Percentiles rank a stretch among this genome's conserved stretches.
phyloP scores from a whole-genome alignment of 2,888 invertebrate genomes.

The Nomada goodeniana region DNA sequence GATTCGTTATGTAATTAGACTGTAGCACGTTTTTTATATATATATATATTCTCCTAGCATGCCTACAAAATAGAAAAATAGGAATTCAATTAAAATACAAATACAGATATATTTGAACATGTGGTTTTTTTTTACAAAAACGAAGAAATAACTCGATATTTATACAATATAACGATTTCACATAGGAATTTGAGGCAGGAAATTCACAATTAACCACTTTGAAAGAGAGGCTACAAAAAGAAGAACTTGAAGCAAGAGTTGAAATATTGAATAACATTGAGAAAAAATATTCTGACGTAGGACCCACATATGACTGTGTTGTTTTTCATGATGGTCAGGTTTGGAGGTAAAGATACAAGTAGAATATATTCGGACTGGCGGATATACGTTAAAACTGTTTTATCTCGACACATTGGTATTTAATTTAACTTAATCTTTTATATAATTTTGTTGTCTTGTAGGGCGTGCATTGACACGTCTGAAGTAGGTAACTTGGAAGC shows the following conservation, averaged over 20 bases:
- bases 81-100: constrained; percentile 12
- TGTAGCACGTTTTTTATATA: constrained; percentile 21
- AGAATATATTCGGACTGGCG: constrained; percentile 10
- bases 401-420: constrained; percentile 28
- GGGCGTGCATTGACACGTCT: constrained; percentile 93
- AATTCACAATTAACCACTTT: constrained; percentile 86
- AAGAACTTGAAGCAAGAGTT: constrained; percentile 94
- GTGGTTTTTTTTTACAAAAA: background rate
- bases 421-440: constrained; percentile 37
- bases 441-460: constrained; percentile 77
- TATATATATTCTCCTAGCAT: constrained; percentile 11
- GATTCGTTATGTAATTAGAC: constrained; percentile 69
- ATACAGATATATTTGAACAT: background rate
- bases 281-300: constrained; percentile 94
- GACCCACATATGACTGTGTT: constrained; percentile 96
- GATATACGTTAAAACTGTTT: constrained; percentile 3
- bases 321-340: constrained; percentile 96
- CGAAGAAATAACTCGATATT: constrained; percentile 6
- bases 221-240: constrained; percentile 93
- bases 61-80: background rate
- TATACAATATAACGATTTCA: constrained; percentile 2
- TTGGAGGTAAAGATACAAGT: constrained; percentile 89
- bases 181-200: constrained; percentile 89
- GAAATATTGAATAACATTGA: constrained; percentile 93
- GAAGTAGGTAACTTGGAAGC: constrained; percentile 92